Evolutionary conservation across 1,140 invertebrate species (phyloP), one percentile per base, ranked within the genome.

Genomic region (Leptinotarsa lineolata): DNA sequence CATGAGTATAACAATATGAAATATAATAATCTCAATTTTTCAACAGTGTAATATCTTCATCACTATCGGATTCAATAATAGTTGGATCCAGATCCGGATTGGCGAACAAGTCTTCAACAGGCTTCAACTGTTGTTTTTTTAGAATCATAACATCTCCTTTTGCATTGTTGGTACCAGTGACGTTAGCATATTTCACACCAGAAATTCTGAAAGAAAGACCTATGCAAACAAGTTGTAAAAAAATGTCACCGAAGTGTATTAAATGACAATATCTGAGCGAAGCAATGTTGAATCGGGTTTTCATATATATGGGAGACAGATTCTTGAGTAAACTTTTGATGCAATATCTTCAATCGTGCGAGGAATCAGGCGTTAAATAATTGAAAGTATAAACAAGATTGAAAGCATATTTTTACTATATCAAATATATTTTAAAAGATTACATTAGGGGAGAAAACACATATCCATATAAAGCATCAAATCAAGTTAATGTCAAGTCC

Each of bases 101-200:
- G 13, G 78, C 72, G 75, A 82, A 81, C 21, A 82, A 73, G 74
- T 82, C 74, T 30, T 72, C 75, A 44, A 79, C 73, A 22, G 80
- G 76, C 64, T 74, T 72, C n/a, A 82, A 71, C 63, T 78, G 80
- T 2, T 61, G 20, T 39, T 76, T 74, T 18, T 74, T 74, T 63
- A 78, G 75, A 45, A 81, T 80, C 20, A 74, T 70, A 24, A 79
- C 78, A 73, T 81, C 75, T 5, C 80, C 80, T 76, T 79, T 81
- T 21, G 58, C 60, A 65, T 81, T 83, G 61, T 81, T 78, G 15
- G 60, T 68, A 12, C 80, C 80, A 48, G 69, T 75, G 13, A 81
- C 60, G 18, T 75, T 70, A 54, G 77, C 76, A 8, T 13, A 59
- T 15, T 22, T 24, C 8, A 74, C 15, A 54, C 70, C 22, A 21